These are phyloP conservation scores for Gorsachius magnificus DNA, from an alignment of 2,797 vertebrate genomes.

Conservation along the genomic window DNA sequence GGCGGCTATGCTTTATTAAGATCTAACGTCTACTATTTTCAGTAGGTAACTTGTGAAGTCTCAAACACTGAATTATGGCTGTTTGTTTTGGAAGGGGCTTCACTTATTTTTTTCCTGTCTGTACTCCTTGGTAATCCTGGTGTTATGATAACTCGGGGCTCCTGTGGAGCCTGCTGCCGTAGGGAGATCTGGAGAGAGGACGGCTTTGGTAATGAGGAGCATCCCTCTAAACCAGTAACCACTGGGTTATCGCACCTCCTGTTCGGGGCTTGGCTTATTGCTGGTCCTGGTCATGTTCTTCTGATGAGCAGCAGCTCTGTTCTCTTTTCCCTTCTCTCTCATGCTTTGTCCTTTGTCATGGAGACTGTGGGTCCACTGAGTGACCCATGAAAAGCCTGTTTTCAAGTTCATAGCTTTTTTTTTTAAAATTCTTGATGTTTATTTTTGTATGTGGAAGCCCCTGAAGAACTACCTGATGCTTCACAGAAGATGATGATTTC, in stretches of 20 bases:
- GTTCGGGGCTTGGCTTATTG: not conserved
- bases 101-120: not conserved
- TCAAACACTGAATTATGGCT: not conserved
- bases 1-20: slow-evolving; percentile 48
- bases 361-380: not conserved
- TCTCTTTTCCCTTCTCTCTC: not conserved
- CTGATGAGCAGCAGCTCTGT: not conserved
- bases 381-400: not conserved
- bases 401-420: not conserved
- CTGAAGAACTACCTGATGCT: not conserved
- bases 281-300: not conserved
- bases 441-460: not conserved
- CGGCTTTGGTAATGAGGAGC: not conserved
- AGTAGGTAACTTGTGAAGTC: not conserved
- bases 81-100: slow-evolving; percentile 47
- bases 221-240: not conserved
- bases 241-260: not conserved
- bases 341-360: not conserved
- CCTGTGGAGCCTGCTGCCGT: not conserved
- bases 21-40: not conserved
- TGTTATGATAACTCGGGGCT: not conserved
- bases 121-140: not conserved
- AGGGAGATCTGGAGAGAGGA: not conserved
- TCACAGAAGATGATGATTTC: not conserved
- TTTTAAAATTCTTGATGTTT: not conserved